phyloP scores from a whole-genome alignment of 2,113 vertebrate species.

The Hucho hucho region DNA sequence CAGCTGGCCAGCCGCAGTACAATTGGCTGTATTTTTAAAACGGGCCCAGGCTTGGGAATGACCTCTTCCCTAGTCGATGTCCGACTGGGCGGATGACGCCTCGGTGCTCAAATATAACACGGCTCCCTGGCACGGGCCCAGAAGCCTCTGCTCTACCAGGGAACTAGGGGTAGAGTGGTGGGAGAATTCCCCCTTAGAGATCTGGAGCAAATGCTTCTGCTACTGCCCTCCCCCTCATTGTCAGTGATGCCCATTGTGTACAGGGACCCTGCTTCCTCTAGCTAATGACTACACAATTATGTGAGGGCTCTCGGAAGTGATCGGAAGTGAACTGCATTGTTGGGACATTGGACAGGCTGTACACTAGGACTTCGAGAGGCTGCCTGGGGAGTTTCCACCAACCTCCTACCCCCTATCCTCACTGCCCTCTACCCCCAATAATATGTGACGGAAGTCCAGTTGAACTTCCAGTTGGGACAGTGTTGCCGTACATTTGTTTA shows the following conservation, averaged over 20 bases:
- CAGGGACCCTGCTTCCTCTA: conserved; percentile 49
- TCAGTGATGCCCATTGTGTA: conserved; percentile 60
- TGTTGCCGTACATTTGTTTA: not conserved
- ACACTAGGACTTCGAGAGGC: not conserved
- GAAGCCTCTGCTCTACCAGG: conserved; percentile 19
- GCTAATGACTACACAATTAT: conserved; percentile 14
- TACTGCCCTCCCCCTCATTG: conserved; percentile 35
- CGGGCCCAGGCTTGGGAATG: conserved; percentile 49
- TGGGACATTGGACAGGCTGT: not conserved
- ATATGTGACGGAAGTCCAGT: not conserved
- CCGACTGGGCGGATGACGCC: conserved; percentile 25
- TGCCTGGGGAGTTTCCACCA: not conserved
- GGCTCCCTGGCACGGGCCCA: conserved; percentile 28
- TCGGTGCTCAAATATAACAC: conserved; percentile 35
- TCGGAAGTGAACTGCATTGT: no score
- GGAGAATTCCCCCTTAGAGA: conserved; percentile 30
- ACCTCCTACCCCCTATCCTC: not conserved
- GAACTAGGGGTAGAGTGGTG: conserved; percentile 1
- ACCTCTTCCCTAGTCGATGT: conserved; percentile 43
- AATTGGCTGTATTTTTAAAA: conserved; percentile 60
- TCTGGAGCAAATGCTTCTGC: conserved; percentile 20
- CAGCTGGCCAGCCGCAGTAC: conserved; percentile 59
- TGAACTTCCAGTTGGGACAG: no score
- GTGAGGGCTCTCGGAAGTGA: no score
- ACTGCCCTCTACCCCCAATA: not conserved